These are phyloP conservation scores for Myzus persicae DNA, from an alignment of 1,140 invertebrate genomes.

Conservation along the genomic window DNA sequence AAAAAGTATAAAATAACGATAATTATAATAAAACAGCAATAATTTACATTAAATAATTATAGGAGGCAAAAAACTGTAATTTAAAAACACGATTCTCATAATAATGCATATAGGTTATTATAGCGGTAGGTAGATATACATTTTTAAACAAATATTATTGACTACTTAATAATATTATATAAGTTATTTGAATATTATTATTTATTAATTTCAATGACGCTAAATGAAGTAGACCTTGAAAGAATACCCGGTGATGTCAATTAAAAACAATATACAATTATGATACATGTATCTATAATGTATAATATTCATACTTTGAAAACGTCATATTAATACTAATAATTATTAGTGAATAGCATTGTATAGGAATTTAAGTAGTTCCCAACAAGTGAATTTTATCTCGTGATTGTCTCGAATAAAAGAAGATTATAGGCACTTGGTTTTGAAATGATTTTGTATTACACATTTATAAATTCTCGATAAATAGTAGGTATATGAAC, in stretches of 20 bases:
- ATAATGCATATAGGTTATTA: constrained; percentile 17
- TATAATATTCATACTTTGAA: not conserved
- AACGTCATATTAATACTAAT: not conserved
- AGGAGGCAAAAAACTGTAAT: constrained; percentile 13
- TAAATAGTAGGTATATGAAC: not conserved
- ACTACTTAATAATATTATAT: not conserved
- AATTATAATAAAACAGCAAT: constrained; percentile 47
- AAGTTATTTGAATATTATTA: constrained; percentile 45
- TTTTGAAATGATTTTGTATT: not conserved
- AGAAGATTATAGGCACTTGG: not conserved
- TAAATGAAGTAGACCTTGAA: constrained; percentile 50
- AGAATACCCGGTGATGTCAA: constrained; percentile 25
- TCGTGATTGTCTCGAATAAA: not conserved
- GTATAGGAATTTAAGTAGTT: not conserved
- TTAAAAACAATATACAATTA: constrained; percentile 39
- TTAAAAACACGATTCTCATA: constrained; percentile 25
- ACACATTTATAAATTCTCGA: not conserved
- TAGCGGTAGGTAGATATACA: constrained; percentile 7
- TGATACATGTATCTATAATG: not conserved
- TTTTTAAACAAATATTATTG: constrained; percentile 54
- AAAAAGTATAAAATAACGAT: constrained; percentile 31
- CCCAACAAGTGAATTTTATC: not conserved
- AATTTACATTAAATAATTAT: constrained; percentile 41
- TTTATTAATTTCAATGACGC: constrained; percentile 41
- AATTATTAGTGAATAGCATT: not conserved